Evolutionary conservation across 2,797 vertebrate species (phyloP).

Genomic region (Sebastolobus altivelis): DNA sequence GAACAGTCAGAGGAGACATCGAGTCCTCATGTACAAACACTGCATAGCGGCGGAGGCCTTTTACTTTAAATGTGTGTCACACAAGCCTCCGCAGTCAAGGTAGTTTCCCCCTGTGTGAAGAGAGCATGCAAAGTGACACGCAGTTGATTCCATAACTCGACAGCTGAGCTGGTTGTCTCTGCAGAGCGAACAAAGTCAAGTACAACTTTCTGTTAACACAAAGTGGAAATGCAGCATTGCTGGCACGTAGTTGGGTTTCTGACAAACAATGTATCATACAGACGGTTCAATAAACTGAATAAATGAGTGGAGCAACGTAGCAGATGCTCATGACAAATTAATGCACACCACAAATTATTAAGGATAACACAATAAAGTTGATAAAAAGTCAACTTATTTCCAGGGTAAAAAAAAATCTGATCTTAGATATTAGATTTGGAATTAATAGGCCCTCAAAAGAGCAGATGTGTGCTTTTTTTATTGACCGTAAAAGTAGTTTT

Average conservation of each 20-base stretch:
- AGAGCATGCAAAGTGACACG: constrained; percentile 15
- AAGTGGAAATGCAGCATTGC: background rate
- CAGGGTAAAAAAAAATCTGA: background rate
- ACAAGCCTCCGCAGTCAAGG: constrained; percentile 24
- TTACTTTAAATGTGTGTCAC: constrained; percentile 53
- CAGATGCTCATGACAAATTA: background rate
- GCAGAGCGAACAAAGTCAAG: background rate
- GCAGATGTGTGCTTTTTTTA: background rate
- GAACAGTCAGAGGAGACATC: constrained; percentile 45
- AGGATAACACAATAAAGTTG: background rate
- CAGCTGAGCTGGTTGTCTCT: constrained; percentile 2
- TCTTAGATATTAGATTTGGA: background rate
- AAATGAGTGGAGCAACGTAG: background rate
- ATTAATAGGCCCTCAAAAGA: background rate
- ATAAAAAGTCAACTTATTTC: background rate
- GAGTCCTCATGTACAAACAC: constrained; percentile 28
- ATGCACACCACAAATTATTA: background rate
- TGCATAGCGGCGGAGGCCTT: constrained; percentile 36
- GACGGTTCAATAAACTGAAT: background rate
- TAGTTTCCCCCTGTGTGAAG: constrained; percentile 21
- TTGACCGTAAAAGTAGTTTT: background rate
- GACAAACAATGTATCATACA: background rate
- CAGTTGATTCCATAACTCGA: background rate
- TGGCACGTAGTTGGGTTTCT: background rate
- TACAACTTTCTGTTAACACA: background rate